Base-by-base conservation (phyloP, 2,888 invertebrate genomes). In the Piscicola geometra region DNA sequence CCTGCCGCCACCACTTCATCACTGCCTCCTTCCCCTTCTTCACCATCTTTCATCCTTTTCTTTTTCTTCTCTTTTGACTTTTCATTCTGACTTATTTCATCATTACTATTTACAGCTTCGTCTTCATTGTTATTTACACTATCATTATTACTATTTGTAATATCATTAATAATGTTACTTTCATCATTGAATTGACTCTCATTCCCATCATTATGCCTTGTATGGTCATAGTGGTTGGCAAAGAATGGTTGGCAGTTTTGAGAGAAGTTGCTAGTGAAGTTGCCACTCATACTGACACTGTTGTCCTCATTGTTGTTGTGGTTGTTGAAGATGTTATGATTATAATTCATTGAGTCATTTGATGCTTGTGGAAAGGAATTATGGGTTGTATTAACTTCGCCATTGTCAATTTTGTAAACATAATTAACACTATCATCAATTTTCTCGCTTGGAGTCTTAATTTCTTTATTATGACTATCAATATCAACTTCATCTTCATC, bases 391-490 rank as follows among this genome's bases (percentile, higher is more conserved):
- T 41, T 41, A 41, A 9, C 15, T 5, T 41, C 41, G 9, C 15
- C 41, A 9, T 41, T 25, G n/a, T 25, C n/a, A 56, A 3, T 56
- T 36, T 32, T 30, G 35, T 74, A 36, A 18, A 74, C 35, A 74
- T 30, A 50, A 12, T 25, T 35, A 15, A 28, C 69, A 9, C 30
- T 50, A 1, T 18, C 52, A 47, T 33, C 50, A 32, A 21, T 33
- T 28, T n/a, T 30, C 18, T 12, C 36, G 52, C 52, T 25, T 0
- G 28, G 9, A 30, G 28, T 47, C 15, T 60, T 35, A 50, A 33
- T 25, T 28, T 75, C 74, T 33, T 74, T 74, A 36, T 64, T 35
- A 30, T 71, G 30, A 25, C 36, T 68, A 21, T 56, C 33, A 3
- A 60, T 64, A 21, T 47, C 68, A 5, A 56, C 47, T 1, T 25